A percentile compares a stretch with the other conserved stretches of the same genome.
phyloP scores from a whole-genome alignment of 2,888 invertebrate species.

The Amiota minor region DNA sequence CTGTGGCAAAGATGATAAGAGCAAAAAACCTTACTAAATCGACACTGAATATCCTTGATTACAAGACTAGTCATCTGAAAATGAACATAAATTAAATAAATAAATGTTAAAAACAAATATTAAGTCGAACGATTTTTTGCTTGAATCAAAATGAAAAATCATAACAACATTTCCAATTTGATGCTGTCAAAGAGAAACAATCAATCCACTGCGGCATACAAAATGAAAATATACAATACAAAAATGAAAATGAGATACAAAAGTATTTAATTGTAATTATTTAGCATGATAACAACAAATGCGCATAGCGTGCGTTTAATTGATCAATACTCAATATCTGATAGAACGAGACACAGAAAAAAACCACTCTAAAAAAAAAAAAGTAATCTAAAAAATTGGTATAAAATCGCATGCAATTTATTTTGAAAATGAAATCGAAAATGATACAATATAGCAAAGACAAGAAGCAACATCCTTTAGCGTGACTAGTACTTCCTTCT shows the following conservation, averaged over 20 bases:
- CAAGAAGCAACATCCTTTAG: constrained; percentile 9
- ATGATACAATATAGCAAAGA: background rate
- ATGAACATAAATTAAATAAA: too few relatives aligned
- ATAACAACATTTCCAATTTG: too few relatives aligned
- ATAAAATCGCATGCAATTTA: background rate
- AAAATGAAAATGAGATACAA: background rate
- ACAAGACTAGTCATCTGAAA: too few relatives aligned
- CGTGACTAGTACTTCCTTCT: constrained; percentile 7
- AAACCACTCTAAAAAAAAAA: background rate
- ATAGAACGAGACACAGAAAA: too few relatives aligned
- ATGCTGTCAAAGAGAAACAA: too few relatives aligned
- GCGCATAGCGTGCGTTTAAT: constrained; percentile 9
- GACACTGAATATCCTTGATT: constrained; percentile 1
- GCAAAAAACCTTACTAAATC: background rate
- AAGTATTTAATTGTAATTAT: background rate
- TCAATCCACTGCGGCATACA: too few relatives aligned
- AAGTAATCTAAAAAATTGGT: background rate
- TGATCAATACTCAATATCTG: background rate
- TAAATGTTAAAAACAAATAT: too few relatives aligned
- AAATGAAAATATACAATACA: background rate
- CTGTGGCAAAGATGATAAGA: background rate
- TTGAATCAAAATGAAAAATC: too few relatives aligned
- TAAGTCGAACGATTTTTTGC: too few relatives aligned
- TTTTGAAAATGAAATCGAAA: constrained; percentile 15
- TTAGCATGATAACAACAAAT: background rate